Percentiles rank a stretch among this genome's conserved stretches.
Conservation (phyloP, 2,113 vertebrate genomes). For the Atrichornis clamosus region DNA sequence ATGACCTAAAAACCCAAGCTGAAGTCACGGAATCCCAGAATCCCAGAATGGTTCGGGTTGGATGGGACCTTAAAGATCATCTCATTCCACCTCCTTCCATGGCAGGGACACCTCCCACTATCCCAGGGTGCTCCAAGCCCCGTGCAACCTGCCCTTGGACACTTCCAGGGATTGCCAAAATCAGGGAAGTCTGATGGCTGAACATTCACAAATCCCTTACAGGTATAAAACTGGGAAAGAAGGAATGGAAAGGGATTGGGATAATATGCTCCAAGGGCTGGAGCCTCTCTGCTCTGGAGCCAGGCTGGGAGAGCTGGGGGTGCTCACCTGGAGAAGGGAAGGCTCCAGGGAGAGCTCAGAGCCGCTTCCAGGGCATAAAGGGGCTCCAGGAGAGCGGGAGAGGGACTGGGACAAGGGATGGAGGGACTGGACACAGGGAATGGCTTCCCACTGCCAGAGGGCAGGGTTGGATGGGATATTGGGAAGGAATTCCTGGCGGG, state of each 20-base stretch:
- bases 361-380: background rate
- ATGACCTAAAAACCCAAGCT: background rate
- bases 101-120: background rate
- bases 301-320: background rate
- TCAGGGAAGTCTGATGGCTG: background rate
- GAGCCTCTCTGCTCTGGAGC: background rate
- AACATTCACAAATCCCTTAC: background rate
- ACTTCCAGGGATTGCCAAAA: too few species aligned
- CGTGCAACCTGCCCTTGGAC: background rate
- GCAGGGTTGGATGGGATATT: background rate
- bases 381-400: background rate
- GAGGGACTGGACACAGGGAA: background rate
- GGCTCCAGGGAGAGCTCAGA: background rate
- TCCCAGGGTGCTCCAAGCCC: background rate
- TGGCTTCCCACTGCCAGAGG: background rate
- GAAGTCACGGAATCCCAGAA: background rate
- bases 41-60: background rate
- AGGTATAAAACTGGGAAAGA: background rate
- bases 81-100: background rate
- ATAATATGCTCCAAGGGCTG: accelerated
- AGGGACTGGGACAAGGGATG: background rate
- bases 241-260: background rate
- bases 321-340: accelerated
- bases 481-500: background rate
- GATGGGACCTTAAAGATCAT: background rate